Evolutionary conservation across 2,888 invertebrate species (phyloP).

Genomic region (Tinea pellionella): DNA sequence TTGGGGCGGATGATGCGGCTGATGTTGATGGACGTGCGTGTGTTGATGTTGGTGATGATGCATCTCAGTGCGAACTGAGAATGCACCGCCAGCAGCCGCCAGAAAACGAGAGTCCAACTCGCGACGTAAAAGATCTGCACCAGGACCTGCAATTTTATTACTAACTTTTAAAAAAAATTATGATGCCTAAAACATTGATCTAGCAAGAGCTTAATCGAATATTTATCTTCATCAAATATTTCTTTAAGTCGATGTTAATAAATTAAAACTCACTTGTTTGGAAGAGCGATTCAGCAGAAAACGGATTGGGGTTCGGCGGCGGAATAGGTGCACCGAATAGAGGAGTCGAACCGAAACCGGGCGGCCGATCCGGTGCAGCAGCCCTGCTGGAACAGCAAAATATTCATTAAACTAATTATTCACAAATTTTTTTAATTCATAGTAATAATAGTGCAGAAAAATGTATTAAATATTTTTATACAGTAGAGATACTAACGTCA

Average conservation of each 20-base stretch:
- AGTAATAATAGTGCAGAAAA: too few relatives aligned
- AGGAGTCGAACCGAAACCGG: slow-evolving; percentile 72
- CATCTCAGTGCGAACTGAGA: slow-evolving; percentile 84
- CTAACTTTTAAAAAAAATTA: too few relatives aligned
- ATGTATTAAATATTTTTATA: not conserved
- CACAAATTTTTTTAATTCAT: not conserved
- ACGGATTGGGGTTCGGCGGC: slow-evolving; percentile 81
- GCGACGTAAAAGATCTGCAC: slow-evolving; percentile 85
- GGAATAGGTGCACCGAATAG: slow-evolving; percentile 77
- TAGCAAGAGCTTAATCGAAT: too few relatives aligned
- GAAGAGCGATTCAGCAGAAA: slow-evolving; percentile 89
- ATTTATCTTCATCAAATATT: too few relatives aligned
- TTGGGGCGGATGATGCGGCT: slow-evolving; percentile 45
- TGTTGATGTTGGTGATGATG: slow-evolving; percentile 95
- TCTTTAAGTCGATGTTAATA: too few relatives aligned
- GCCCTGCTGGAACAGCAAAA: slow-evolving; percentile 43
- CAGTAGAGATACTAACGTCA: slow-evolving; percentile 49
- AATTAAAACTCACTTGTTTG: slow-evolving; percentile 77
- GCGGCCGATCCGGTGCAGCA: slow-evolving; percentile 60
- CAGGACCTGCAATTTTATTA: slow-evolving; percentile 44
- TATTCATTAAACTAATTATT: not conserved
- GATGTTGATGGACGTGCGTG: slow-evolving; percentile 90
- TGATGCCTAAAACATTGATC: too few relatives aligned
- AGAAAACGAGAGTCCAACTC: slow-evolving; percentile 92
- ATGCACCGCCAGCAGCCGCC: slow-evolving; percentile 82